These are phyloP conservation scores for Eunapius fragilis DNA, from an alignment of 37 sponge, comb jelly and placozoan species.

Conservation along the genomic window DNA sequence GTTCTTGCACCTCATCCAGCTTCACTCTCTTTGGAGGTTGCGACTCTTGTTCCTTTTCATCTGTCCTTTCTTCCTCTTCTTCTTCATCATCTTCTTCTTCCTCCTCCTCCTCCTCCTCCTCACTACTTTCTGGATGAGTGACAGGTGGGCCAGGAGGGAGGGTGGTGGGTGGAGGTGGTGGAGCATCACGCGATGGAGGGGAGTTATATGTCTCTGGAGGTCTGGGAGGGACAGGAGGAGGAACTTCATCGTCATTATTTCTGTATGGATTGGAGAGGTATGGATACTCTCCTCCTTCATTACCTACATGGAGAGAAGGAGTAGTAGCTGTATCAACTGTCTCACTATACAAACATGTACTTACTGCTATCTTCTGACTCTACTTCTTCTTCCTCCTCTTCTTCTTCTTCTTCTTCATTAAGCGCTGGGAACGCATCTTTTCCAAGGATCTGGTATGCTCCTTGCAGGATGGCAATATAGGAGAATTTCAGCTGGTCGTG, in stretches of 20 bases:
- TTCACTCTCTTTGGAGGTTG: conserved; percentile 35
- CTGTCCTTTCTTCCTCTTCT: neutral
- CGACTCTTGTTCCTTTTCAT: neutral
- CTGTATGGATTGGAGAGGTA: conserved; percentile 32
- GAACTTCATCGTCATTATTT: conserved; percentile 10
- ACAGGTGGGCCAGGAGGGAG: conserved; percentile 20
- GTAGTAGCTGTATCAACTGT: neutral
- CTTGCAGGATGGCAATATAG: conserved; percentile 87
- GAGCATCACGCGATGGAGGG: neutral
- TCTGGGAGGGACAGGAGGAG: conserved; percentile 79
- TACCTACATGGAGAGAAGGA: neutral
- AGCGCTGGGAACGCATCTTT: conserved; percentile 28
- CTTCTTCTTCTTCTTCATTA: conserved; percentile 34
- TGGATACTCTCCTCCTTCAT: conserved; percentile 36
- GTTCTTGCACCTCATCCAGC: neutral
- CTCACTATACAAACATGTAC: neutral
- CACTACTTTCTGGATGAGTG: neutral
- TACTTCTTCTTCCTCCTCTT: conserved; percentile 27
- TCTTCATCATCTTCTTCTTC: neutral
- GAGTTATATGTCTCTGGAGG: conserved; percentile 36
- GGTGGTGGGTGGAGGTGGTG: conserved; percentile 39
- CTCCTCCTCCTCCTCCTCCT: neutral
- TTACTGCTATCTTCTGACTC: conserved; percentile 30
- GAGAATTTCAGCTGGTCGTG: conserved; percentile 97
- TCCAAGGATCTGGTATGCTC: conserved; percentile 36